Base-by-base conservation (phyloP, 2,797 vertebrate genomes). In the Pipistrellus nathusii region DNA sequence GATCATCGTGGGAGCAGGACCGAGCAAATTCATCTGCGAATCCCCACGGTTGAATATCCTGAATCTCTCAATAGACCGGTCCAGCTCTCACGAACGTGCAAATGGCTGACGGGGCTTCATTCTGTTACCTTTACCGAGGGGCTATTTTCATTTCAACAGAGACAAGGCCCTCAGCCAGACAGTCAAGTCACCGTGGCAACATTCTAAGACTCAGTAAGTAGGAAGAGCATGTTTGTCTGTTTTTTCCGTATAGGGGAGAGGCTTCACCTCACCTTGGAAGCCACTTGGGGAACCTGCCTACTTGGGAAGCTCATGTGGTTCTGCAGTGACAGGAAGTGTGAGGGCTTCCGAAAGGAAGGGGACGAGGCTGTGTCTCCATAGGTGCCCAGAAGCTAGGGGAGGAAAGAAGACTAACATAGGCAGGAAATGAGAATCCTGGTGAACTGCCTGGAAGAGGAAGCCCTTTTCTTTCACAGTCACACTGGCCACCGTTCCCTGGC, bases 131-230 rank as follows among this genome's bases (percentile, higher is more conserved):
- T 87, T 73, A 62, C 78, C 15, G 38, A 30, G 27, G 32, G 25
- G 35, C 18, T 94, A 30, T 44, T 72, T 84, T 81, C 41, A 82
- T 73, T 77, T 64, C 44, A 38, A 84, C 41, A 55, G 6, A 91
- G 85, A 89, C 48, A 7, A 73, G 73, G 71, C 71, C 73, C 57
- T 83, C 88, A 80, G 57, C 80, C 35, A 85, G 51, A 30, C 71
- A 83, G 55, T 91, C 23, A 66, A 92, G 68, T 76, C 76, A n/a
- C 62, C 62, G 3, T 59, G 59, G 84, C 32, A 83, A 44, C 64
- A 78, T 84, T 77, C 30, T 66, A 77, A 85, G 82, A 81, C 83
- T 23, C 12, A 23, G 73, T 27, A 69, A 57, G 72, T 21, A 75
- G 66, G 51, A 84, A 83, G 32, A 62, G 30, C 23, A 13, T 9